Base-by-base conservation (phyloP, 2,113 vertebrate genomes). In the Trogon melanurus region DNA sequence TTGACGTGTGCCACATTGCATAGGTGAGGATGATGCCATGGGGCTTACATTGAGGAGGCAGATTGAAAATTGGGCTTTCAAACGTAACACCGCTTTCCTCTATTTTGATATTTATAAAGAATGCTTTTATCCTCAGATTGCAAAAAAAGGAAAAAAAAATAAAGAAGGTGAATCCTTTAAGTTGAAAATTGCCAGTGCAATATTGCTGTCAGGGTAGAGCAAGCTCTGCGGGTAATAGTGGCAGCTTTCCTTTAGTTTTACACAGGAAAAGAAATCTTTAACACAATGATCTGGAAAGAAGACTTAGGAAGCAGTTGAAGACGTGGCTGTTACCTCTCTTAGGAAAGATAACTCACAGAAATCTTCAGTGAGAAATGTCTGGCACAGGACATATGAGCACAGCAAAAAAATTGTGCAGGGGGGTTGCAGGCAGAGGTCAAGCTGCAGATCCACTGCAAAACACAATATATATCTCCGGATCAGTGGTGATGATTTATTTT, bases 231-330 rank as follows among this genome's bases (percentile, higher is more conserved):
- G 41, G 73, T 9, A 72, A 20, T 19, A 57, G 29, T 74, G 88
- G 61, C 48, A 85, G 34, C n/a, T 53, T 84, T 25, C 53, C 51
- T 66, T 78, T 74, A 36, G 15, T 54, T 88, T 73, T 61, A 57
- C 38, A 20, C 17, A 67, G 44, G 67, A 83, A 91, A 89, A 47
- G 53, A 66, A 36, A 67, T 82, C 47, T 83, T 91, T 89, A 85
- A 60, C n/a, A 62, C 80, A 94, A 90, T 34, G 56, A 83, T 84
- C 38, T 86, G 84, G 66, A 95, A 73, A 94, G 41, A 50, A 53
- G 14, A 54, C 27, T 78, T 72, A 47, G 57, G 89, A 86, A 87
- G 73, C 65, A 75, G 54, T 26, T 75, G 36, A 79, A 83, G 65
- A 56, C 47, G 16, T 2, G 8, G 11, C 23, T 74, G 20, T 80